phyloP scores from a whole-genome alignment of 2,113 vertebrate genomes.

The Xenus cinereus region DNA sequence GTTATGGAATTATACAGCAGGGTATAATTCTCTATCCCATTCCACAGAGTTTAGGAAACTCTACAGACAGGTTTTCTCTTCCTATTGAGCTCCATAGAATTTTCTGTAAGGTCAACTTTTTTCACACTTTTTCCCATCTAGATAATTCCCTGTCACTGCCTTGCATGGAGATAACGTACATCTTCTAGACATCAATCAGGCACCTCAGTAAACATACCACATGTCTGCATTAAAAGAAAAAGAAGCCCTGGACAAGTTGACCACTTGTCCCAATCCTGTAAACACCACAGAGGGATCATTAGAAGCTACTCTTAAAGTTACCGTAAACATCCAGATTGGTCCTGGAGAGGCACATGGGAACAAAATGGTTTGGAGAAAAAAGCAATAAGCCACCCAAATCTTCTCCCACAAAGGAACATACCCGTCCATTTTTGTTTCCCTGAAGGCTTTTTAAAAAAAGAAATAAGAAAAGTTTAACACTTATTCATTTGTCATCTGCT shows the following conservation, averaged over 20 bases:
- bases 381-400: background rate
- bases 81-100: background rate
- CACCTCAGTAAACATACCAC: background rate
- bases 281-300: background rate
- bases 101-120: background rate
- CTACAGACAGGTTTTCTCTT: background rate
- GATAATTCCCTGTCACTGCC: background rate
- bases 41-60: background rate
- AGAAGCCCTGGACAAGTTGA: background rate
- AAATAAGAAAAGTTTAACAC: background rate
- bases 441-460: background rate
- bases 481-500: background rate
- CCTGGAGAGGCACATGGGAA: slow-evolving; percentile 18
- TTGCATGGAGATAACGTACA: background rate
- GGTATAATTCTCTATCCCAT: background rate
- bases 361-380: slow-evolving; percentile 18
- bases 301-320: slow-evolving; percentile 31
- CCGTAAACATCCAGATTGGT: slow-evolving; percentile 2
- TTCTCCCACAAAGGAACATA: background rate
- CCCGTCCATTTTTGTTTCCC: background rate
- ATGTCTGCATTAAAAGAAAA: background rate
- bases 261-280: background rate
- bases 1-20: background rate
- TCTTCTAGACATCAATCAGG: background rate
- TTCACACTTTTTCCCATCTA: background rate